Evolutionary conservation across 1,140 invertebrate species (phyloP), one percentile per base, ranked within the genome.

Genomic region (Heliothis virescens): DNA sequence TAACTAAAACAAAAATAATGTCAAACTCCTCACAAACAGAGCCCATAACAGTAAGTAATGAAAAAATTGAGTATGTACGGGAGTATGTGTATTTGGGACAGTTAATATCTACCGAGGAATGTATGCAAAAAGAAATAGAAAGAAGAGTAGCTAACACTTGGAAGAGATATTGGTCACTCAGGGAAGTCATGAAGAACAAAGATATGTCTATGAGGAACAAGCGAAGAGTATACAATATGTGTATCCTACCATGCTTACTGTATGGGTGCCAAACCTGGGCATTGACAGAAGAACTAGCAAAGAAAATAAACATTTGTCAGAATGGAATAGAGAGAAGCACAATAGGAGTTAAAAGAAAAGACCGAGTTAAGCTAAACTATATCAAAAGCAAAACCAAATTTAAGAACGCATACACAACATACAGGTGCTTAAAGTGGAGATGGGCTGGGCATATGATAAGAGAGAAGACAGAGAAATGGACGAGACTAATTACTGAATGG

Each of bases 81-180:
- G 79, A 18, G 71, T 83, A 67, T 55, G 16, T 74, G n/a, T 75
- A 75, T 12, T 48, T 80, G n/a, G 69, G 59, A 10, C 59, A 79
- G 26, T n/a, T 79, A 18, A 53, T 79, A 52, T 80, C 82, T 12
- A n/a, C 60, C 53, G n/a, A 41, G 5, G 77, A 84, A 3, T 34
- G 15, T 3, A 85, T 82, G 79, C 47, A 79, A 13, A 84, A 82
- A 80, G 84, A 87, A 84, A 84, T 85, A 52, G 73, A 86, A 57
- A 63, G 79, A 72, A 83, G 82, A 62, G 78, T 87, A 82, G 53
- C 69, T 0, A 86, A 83, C 11, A 75, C 69, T 0, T 88, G 85
- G 85, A 87, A 82, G 21, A 29, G 79, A 53, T 85, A 29, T 73
- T 85, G 83, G 84, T 86, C 83, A 0, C 75, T 87, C 0, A 87